Evolutionary conservation across 2,113 vertebrate species (phyloP), one percentile per base, ranked within the genome.

Genomic region (Pipa parva): DNA sequence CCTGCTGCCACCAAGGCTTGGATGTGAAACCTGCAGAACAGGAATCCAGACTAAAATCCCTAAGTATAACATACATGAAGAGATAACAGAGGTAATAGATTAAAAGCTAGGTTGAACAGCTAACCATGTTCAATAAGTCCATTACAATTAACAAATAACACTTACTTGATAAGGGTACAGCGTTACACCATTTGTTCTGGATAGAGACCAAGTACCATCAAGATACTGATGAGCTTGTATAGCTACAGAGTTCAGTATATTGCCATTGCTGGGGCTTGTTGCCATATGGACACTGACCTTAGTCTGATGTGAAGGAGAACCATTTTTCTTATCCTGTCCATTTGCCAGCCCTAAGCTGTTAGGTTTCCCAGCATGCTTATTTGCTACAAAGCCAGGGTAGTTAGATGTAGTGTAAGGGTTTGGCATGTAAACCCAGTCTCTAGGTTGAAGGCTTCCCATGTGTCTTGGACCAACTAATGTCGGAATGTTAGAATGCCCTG

Each of bases 91-190:
- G n/a, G n/a, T n/a, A n/a, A n/a, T n/a, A n/a, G n/a, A n/a, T n/a
- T n/a, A n/a, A n/a, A n/a, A n/a, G n/a, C n/a, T n/a, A n/a, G n/a
- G n/a, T n/a, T n/a, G n/a, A n/a, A n/a, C n/a, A n/a, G n/a, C n/a
- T n/a, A n/a, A n/a, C n/a, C n/a, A n/a, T n/a, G n/a, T n/a, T n/a
- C n/a, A n/a, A n/a, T n/a, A n/a, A n/a, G n/a, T n/a, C n/a, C n/a
- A 5, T n/a, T n/a, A n/a, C n/a, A n/a, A n/a, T n/a, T n/a, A 20
- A 65, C 15, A 21, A 24, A 39, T 63, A 26, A n/a, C 15, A 73
- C 88, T 83, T 85, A 98, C 95, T 89, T 98, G 94, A 78, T 97
- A 98, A 0, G 97, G 95, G 77, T 96, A 97, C 20, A 98, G 88
- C 21, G 95, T 97, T 59, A 99, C 91, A 0, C 93, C 97, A 22